Evolutionary conservation across 2,797 vertebrate genomes (phyloP), one percentile per base, ranked within the genome.

Genomic region (Periophthalmus magnuspinnatus): DNA sequence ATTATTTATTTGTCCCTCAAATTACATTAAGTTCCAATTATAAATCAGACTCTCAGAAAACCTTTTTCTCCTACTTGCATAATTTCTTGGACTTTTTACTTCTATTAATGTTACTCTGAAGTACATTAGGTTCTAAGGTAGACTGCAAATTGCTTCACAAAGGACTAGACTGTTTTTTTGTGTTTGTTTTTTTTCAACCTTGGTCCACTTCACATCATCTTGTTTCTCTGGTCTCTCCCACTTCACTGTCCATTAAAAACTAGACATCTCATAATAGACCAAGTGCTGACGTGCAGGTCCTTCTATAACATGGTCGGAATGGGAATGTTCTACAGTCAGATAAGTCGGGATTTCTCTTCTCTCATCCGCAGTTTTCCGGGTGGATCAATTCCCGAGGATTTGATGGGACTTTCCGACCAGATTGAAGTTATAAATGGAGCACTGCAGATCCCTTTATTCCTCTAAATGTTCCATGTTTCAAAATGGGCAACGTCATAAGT

Each of bases 381-480:
- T 74, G 76, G 78, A 90, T 81, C 81, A 74, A 76, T 81, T 83
- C 80, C 83, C 77, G 61, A 64, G 74, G 81, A 83, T 82, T 61
- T 78, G 81, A 79, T 74, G 73, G 71, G 74, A 68, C 79, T 81
- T 72, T 70, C 48, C 1, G 66, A 4, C 55, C 66, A 70, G 72
- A 79, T 72, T 73, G 74, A 85, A 71, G 68, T 68, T 72, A 63
- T 68, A 41, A 17, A 65, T 70, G 74, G 70, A 61, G 22, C 54
- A 47, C 78, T 65, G 32, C 58, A 34, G 33, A 17, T 11, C 33
- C n/a, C 21, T 81, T 22, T 45, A 58, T 82, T 67, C 67, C 65
- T 28, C 28, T 45, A 34, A 32, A 70, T 33, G 74, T 66, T 79
- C 73, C 78, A 70, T 67, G 68, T 63, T 57, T 82, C 59, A 41